Conservation (phyloP, 2,888 invertebrate genomes). For the Hirudinaria manillensis region DNA sequence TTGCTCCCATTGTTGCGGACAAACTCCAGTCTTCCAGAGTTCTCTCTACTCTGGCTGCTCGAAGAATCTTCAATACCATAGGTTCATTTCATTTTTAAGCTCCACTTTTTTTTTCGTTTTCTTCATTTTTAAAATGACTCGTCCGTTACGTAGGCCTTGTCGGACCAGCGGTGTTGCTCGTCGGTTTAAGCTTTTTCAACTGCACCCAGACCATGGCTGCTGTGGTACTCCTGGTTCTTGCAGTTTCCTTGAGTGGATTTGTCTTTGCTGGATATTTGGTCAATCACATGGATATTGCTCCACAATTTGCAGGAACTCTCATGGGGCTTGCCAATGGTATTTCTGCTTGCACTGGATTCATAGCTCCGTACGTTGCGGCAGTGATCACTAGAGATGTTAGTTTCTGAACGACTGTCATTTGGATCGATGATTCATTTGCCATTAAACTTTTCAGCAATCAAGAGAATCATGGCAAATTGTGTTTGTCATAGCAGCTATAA, state of each 20-base stretch:
- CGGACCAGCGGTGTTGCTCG: conserved; percentile 47
- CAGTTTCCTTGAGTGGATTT: conserved; percentile 47
- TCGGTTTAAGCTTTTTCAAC: conserved; percentile 49
- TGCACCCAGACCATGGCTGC: conserved; percentile 46
- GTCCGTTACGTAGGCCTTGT: conserved; percentile 44
- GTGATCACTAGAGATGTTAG: conserved; percentile 45
- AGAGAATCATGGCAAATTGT: conserved; percentile 76
- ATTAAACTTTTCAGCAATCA: conserved; percentile 57
- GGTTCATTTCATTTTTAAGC: conserved; percentile 30
- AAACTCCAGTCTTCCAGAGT: conserved; percentile 39
- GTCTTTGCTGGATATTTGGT: conserved; percentile 52
- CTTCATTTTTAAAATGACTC: not conserved
- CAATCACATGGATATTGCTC: conserved; percentile 54
- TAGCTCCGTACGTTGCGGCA: conserved; percentile 50
- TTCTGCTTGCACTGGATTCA: conserved; percentile 51
- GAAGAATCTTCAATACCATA: conserved; percentile 44
- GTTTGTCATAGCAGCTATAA: conserved; percentile 72
- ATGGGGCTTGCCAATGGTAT: conserved; percentile 53
- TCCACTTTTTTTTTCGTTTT: not conserved
- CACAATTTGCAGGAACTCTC: conserved; percentile 51
- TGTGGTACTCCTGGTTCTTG: conserved; percentile 46
- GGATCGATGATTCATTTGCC: not conserved
- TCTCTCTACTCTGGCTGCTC: conserved; percentile 42
- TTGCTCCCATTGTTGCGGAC: conserved; percentile 46
- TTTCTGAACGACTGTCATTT: not conserved